Percentiles rank a stretch among this genome's conserved stretches.
Conservation (phyloP, 2,113 vertebrate genomes). For the Leucopsar rothschildi region DNA sequence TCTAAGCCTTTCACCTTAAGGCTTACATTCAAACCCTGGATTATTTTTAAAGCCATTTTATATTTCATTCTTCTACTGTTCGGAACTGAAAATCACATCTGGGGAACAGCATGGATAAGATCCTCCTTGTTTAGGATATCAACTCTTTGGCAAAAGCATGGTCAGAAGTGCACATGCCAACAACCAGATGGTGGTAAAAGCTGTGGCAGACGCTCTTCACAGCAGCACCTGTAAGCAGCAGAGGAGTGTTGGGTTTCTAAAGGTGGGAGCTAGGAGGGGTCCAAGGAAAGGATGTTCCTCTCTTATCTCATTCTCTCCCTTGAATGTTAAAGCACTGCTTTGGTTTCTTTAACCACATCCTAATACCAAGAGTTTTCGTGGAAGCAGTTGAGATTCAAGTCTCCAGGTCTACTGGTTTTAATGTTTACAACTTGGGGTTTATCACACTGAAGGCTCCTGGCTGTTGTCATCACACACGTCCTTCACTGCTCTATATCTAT, state of each 20-base stretch:
- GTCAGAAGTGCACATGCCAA: neutral
- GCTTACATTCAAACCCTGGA: neutral
- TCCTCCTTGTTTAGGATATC: neutral
- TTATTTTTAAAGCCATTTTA: neutral
- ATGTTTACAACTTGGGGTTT: neutral
- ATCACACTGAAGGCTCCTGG: neutral
- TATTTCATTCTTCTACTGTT: neutral
- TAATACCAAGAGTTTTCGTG: neutral
- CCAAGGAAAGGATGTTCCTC: neutral
- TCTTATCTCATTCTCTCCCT: neutral
- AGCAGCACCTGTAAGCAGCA: neutral
- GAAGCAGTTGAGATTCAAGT: neutral
- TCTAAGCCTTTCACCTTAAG: neutral
- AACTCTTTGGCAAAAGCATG: neutral
- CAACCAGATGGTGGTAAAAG: accelerated
- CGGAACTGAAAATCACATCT: neutral
- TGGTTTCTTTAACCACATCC: neutral
- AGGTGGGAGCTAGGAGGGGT: neutral
- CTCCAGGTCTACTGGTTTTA: accelerated
- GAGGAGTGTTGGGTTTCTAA: accelerated
- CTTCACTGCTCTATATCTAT: neutral
- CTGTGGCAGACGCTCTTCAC: neutral
- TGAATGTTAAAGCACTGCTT: neutral
- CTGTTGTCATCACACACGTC: no score
- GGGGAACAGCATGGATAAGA: neutral